Percentiles rank a stretch among this genome's conserved stretches.
phyloP scores from a whole-genome alignment of 2,888 invertebrate genomes.

The Balanococcus diminutus region DNA sequence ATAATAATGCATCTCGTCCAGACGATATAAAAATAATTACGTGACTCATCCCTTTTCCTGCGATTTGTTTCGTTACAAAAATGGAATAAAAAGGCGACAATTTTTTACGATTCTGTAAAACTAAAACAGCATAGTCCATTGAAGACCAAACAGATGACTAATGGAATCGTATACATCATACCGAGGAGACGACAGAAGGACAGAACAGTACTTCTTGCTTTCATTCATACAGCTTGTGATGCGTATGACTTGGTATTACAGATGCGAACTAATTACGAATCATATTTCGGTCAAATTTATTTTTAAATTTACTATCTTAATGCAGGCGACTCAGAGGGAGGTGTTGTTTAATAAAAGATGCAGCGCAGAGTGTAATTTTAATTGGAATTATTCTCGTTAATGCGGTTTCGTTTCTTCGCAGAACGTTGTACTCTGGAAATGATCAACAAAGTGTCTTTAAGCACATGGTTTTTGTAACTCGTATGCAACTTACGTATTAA shows the following conservation, averaged over 20 bases:
- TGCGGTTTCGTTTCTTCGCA: too few species aligned
- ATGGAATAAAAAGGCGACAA: not conserved
- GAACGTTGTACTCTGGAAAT: too few species aligned
- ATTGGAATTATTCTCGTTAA: too few species aligned
- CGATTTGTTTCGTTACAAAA: not conserved
- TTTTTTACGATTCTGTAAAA: constrained; percentile 16
- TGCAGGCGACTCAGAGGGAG: not conserved
- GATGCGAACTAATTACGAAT: not conserved
- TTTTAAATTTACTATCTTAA: not conserved
- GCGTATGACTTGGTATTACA: not conserved
- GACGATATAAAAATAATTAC: not conserved
- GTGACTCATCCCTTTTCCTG: not conserved
- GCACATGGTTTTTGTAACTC: too few species aligned
- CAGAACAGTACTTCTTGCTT: not conserved
- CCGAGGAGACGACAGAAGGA: too few species aligned
- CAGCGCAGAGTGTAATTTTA: too few species aligned
- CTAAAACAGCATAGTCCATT: constrained; percentile 6
- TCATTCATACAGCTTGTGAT: not conserved
- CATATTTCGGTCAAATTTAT: not conserved
- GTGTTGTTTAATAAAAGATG: too few species aligned
- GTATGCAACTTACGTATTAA: too few species aligned
- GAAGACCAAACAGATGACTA: constrained; percentile 15
- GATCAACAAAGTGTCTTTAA: too few species aligned
- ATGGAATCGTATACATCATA: not conserved
- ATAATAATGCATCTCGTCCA: not conserved